Evolutionary conservation across 2,888 invertebrate genomes (phyloP), one percentile per base, ranked within the genome.

Genomic region (Noctua janthe): DNA sequence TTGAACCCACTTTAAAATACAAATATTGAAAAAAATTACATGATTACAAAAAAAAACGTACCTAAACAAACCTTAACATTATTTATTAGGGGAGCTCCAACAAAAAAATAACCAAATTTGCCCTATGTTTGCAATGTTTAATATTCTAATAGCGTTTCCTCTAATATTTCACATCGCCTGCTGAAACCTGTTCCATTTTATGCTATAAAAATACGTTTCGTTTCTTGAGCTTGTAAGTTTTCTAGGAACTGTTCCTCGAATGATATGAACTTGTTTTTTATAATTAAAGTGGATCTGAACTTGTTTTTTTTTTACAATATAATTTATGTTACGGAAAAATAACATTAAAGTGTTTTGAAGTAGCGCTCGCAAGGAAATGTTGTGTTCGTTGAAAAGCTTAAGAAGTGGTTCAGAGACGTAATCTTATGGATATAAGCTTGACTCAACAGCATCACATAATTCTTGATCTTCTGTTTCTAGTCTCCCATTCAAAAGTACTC

Each of bases 131-230:
- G 78, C 71, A 67, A 79, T 74, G 77, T 73, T 81, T 78, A 82
- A 86, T 86, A 88, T 84, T 82, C 74, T 59, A 64, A 78, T 72
- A 59, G 70, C 70, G 80, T 84, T 49, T 39, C 39, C 39, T 71
- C 39, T 81, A 80, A 79, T 81, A 86, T 80, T 77, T 81, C 76
- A 79, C n/a, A 84, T 74, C 64, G 76, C 73, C 56, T 74, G 77
- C 73, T 54, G 74, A 71, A 78, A 39, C 72, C 67, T 56, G 81
- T 78, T 81, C 80, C 84, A 81, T 82, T 81, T 81, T 72, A 78
- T 72, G 43, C 72, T 54, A 77, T 43, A 79, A 70, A 47, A 88
- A 78, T 71, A 54, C 11, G 10, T 74, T 80, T 82, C 79, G 80
- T 88, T 83, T 84, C 64, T 72, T 62, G 73, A 67, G 51, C 20